Conservation (phyloP, 2,888 invertebrate species). For the Sisyra nigra region DNA sequence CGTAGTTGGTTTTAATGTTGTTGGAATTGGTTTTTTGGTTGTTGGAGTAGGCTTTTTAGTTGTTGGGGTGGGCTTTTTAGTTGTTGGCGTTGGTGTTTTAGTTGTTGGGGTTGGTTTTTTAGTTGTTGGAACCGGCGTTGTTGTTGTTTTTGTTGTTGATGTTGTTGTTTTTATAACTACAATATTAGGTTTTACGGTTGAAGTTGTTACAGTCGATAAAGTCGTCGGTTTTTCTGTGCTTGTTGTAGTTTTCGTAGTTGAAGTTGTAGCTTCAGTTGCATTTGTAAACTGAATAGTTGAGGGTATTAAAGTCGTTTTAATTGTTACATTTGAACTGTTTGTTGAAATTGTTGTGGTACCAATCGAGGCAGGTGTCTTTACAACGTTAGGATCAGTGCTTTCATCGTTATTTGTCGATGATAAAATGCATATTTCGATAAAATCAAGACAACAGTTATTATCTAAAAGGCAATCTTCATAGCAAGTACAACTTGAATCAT, state of each 20-base stretch:
- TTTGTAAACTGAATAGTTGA: neutral
- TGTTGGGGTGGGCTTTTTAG: slow-evolving; percentile 12
- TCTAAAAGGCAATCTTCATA: slow-evolving; percentile 32
- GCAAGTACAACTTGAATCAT: slow-evolving; percentile 37
- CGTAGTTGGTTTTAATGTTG: slow-evolving; percentile 9
- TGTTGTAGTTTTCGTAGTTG: slow-evolving; percentile 11
- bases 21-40: slow-evolving; percentile 10
- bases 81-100: slow-evolving; percentile 13
- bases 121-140: slow-evolving; percentile 9
- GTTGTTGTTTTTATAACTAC: no score
- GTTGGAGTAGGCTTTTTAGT: slow-evolving; percentile 10
- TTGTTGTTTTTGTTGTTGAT: no score
- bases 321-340: slow-evolving; percentile 2
- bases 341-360: slow-evolving; percentile 9
- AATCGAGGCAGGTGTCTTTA: no score
- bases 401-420: no score
- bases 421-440: slow-evolving; percentile 35
- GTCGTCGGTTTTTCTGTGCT: slow-evolving; percentile 9
- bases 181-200: slow-evolving; percentile 10
- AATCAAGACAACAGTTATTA: slow-evolving; percentile 52
- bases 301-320: neutral
- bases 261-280: slow-evolving; percentile 5
- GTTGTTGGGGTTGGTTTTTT: slow-evolving; percentile 12
- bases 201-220: slow-evolving; percentile 7
- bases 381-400: no score